These are phyloP conservation scores for Phalloptychus januarius DNA, from an alignment of 2,797 vertebrate genomes.

Conservation along the genomic window DNA sequence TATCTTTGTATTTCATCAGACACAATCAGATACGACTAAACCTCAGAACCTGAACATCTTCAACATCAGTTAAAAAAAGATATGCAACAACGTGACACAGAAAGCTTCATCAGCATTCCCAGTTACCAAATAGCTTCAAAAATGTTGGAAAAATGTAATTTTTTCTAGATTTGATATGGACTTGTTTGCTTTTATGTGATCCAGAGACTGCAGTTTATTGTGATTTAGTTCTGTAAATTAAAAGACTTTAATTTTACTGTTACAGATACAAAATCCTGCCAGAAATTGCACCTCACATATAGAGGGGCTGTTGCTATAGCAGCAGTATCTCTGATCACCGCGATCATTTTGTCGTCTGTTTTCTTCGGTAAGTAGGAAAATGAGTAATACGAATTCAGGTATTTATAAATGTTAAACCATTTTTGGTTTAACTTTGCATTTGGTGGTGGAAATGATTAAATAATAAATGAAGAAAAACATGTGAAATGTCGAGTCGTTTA, in stretches of 20 bases:
- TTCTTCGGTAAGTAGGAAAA: constrained; percentile 31
- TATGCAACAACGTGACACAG: background rate
- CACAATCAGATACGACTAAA: background rate
- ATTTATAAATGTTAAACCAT: background rate
- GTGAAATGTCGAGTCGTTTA: background rate
- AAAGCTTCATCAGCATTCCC: background rate
- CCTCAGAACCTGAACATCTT: background rate
- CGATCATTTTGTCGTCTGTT: constrained; percentile 3
- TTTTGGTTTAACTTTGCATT: too few relatives aligned
- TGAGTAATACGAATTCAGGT: too few relatives aligned
- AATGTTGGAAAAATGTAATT: background rate
- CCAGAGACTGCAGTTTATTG: background rate
- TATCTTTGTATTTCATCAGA: background rate
- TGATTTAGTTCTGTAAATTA: background rate
- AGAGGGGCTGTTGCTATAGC: background rate
- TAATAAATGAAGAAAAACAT: background rate
- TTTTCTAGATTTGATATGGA: background rate
- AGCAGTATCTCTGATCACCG: constrained; percentile 3
- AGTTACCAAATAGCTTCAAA: background rate
- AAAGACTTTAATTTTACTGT: background rate
- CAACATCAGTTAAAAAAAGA: background rate
- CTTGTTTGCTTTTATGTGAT: background rate
- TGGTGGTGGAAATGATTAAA: background rate
- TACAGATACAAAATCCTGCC: constrained; percentile 13
- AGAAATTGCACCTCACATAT: background rate